phyloP scores from a whole-genome alignment of 2,113 vertebrate genomes.

The Macroglossus sobrinus region DNA sequence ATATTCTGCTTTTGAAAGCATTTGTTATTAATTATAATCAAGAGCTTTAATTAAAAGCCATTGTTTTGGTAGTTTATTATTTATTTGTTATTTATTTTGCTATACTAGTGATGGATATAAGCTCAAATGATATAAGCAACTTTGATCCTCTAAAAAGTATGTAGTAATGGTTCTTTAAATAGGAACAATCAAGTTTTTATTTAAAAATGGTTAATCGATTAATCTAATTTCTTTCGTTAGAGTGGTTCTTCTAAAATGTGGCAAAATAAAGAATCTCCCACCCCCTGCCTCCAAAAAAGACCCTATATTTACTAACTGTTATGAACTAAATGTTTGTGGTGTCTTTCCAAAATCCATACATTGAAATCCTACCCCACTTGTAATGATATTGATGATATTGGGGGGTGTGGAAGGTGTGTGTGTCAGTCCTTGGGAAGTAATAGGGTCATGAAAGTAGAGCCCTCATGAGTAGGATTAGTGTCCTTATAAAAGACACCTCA shows the following conservation, averaged over 20 bases:
- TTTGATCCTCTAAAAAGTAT: not conserved
- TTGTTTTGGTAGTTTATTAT: not conserved
- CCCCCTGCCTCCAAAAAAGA: too few species aligned
- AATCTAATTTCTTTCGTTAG: not conserved
- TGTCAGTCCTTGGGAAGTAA: too few species aligned
- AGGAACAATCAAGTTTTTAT: not conserved
- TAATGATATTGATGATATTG: too few species aligned
- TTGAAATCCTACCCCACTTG: not conserved
- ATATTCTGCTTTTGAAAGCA: not conserved
- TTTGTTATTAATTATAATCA: slow-evolving; percentile 18
- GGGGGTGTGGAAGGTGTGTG: too few species aligned
- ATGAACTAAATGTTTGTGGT: not conserved
- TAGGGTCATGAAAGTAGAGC: too few species aligned
- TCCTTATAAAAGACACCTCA: too few species aligned
- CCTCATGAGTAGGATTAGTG: too few species aligned
- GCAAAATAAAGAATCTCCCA: not conserved
- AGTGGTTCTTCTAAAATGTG: not conserved
- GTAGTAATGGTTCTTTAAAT: not conserved
- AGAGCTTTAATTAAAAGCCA: not conserved
- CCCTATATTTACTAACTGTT: not conserved
- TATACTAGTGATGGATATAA: not conserved
- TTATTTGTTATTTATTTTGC: not conserved
- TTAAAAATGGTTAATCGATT: not conserved
- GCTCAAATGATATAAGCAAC: not conserved
- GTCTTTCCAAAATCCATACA: not conserved